These are phyloP conservation scores for Trachythela sp. DNA, from an alignment of 64 coral and sea anemone genomes.

Conservation along the genomic window DNA sequence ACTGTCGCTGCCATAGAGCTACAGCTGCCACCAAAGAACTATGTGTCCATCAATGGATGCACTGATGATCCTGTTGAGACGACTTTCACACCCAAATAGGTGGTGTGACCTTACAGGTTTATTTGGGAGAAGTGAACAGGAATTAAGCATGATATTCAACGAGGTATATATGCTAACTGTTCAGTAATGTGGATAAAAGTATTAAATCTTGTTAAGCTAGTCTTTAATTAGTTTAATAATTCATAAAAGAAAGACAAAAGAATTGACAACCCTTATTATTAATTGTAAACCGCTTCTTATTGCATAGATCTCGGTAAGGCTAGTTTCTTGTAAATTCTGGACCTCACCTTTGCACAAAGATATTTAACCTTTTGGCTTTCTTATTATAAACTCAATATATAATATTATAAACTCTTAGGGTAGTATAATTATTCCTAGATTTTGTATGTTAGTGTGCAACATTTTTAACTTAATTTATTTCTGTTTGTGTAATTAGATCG, in stretches of 20 bases:
- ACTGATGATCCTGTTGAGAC: background rate
- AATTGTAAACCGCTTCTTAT: too few species aligned
- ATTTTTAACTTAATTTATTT: background rate
- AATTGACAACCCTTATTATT: too few species aligned
- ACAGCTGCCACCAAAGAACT: background rate
- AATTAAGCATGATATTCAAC: conserved; percentile 7
- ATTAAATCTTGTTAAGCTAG: too few species aligned
- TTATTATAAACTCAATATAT: background rate
- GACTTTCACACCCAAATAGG: conserved; percentile 8
- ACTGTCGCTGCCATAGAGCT: background rate
- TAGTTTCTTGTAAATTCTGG: too few species aligned
- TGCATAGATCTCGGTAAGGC: too few species aligned
- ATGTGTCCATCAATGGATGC: background rate
- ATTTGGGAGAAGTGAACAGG: background rate
- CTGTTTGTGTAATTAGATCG: background rate
- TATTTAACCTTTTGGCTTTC: too few species aligned
- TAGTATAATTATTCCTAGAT: background rate
- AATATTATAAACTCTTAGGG: background rate
- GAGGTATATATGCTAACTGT: too few species aligned
- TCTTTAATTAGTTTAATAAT: too few species aligned
- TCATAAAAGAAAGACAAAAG: too few species aligned
- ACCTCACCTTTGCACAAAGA: too few species aligned
- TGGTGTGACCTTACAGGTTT: background rate
- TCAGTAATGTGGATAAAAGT: too few species aligned
- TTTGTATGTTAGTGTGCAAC: background rate